Evolutionary conservation across 23 tunicate species (phyloP).

Genomic region (Clavelina lepadiformis): DNA sequence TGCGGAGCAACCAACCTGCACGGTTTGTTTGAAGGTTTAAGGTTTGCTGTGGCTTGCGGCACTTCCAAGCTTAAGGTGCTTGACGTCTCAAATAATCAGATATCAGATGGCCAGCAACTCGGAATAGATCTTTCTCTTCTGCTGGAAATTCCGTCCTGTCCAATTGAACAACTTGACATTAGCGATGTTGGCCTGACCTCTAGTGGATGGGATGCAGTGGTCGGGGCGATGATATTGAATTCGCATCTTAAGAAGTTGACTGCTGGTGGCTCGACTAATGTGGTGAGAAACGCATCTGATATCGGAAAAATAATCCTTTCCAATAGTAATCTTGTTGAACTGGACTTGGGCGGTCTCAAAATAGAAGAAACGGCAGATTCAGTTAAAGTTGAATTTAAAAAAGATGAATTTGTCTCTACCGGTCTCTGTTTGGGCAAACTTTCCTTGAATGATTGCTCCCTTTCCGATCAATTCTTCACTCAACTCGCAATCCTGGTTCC

Average conservation of each 20-base stretch:
- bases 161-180: conserved; percentile 29
- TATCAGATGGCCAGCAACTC: conserved; percentile 49
- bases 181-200: conserved; percentile 36
- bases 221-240: conserved; percentile 23
- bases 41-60: conserved; percentile 1
- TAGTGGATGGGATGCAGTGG: conserved; percentile 49
- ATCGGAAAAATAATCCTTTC: conserved; percentile 30
- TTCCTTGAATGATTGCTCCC: conserved; percentile 24
- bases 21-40: conserved; percentile 64
- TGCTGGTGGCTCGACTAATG: conserved; percentile 47
- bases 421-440: neutral
- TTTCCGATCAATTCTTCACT: conserved; percentile 11
- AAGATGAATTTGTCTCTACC: too few relatives aligned
- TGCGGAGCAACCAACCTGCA: conserved; percentile 78
- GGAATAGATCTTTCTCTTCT: conserved; percentile 48
- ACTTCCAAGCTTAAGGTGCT: conserved; percentile 13
- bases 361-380: conserved; percentile 1
- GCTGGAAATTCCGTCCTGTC: conserved; percentile 38
- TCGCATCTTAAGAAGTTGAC: conserved; percentile 6
- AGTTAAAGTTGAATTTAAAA: neutral
- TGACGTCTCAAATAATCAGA: conserved; percentile 42
- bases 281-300: conserved; percentile 1
- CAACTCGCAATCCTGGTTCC: conserved; percentile 1
- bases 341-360: conserved; percentile 10
- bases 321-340: neutral